Evolutionary conservation across 92 coral and sea anemone genomes (phyloP).

Genomic region (Phenganax stokvisi): DNA sequence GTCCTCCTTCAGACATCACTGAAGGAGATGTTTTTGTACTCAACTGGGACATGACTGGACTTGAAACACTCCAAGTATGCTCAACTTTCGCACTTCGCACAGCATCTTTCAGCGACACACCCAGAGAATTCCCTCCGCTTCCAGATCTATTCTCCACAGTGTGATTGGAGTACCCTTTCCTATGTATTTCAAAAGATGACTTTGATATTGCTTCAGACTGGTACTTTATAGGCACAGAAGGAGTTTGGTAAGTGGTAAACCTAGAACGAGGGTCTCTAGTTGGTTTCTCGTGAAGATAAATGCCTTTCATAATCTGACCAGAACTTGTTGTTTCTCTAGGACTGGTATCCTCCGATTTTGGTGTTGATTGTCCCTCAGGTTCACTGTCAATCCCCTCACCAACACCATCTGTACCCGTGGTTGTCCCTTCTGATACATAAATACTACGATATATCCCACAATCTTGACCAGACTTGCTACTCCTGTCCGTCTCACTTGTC

Average conservation of each 20-base stretch:
- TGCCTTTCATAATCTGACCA: too few relatives aligned
- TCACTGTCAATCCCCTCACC: slow-evolving; percentile 37
- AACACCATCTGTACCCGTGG: slow-evolving; percentile 57
- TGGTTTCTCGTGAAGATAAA: background rate
- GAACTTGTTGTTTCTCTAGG: slow-evolving; percentile 4
- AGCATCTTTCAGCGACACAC: background rate
- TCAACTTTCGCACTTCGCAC: slow-evolving; percentile 7
- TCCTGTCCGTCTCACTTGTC: slow-evolving; percentile 43
- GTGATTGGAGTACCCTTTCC: background rate
- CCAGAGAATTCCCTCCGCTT: background rate
- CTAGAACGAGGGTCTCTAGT: background rate
- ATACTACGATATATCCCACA: slow-evolving; percentile 44
- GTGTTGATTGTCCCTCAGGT: slow-evolving; percentile 27
- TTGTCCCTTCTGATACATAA: slow-evolving; percentile 84
- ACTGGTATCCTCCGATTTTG: slow-evolving; percentile 27
- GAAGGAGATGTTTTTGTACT: background rate
- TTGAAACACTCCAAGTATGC: slow-evolving; percentile 35
- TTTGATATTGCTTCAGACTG: background rate
- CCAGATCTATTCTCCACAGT: background rate
- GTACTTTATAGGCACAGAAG: background rate
- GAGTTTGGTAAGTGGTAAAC: background rate
- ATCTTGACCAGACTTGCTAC: slow-evolving; percentile 17
- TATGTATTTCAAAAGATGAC: background rate
- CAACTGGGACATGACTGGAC: slow-evolving; percentile 35
- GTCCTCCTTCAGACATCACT: background rate